Evolutionary conservation across 2,797 vertebrate species (phyloP), one percentile per base, ranked within the genome.

Genomic region (Lindbergichthys nudifrons): DNA sequence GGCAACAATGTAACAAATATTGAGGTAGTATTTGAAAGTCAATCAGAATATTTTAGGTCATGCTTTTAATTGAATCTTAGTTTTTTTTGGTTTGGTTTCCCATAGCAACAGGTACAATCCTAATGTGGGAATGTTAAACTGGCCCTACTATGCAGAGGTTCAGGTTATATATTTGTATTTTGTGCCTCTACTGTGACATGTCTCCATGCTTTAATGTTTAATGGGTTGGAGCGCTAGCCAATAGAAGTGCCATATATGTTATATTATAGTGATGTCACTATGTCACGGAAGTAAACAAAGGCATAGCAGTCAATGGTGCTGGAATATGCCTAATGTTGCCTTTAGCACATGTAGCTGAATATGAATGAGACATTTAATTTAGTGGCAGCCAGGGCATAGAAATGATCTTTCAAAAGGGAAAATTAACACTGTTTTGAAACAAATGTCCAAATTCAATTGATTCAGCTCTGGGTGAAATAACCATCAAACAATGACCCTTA

Each of bases 61-160:
- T 56, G 52, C 50, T 47, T 30, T 59, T 23, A 42, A 68, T 69
- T 50, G 11, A 46, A 3, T 63, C 1, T 39, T 21, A 41, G 36
- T 74, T 77, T 0, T 54, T 74, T 21, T 60, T 13, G n/a, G n/a
- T 36, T 9, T 36, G 7, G 5, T 18, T 73, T 70, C 4, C 53
- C 26, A 50, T 59, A 42, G 62, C 56, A 64, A 52, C 53, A 71
- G 52, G 66, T 79, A 32, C 30, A 74, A 64, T 43, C 18, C 47
- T 70, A 8, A 59, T 66, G 48, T 45, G 56, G 26, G 0, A 10
- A 66, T 1, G 19, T 63, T 36, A 36, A 36, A 36, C 6, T 6
- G 32, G 32, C 32, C 32, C 6, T 36, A 36, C 36, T 6, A 36
- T 36, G 32, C 32, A 7, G 4, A 36, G 1, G 1, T 9, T 36